phyloP scores from a whole-genome alignment of 2,797 vertebrate species.

The Cephalopachus bancanus region DNA sequence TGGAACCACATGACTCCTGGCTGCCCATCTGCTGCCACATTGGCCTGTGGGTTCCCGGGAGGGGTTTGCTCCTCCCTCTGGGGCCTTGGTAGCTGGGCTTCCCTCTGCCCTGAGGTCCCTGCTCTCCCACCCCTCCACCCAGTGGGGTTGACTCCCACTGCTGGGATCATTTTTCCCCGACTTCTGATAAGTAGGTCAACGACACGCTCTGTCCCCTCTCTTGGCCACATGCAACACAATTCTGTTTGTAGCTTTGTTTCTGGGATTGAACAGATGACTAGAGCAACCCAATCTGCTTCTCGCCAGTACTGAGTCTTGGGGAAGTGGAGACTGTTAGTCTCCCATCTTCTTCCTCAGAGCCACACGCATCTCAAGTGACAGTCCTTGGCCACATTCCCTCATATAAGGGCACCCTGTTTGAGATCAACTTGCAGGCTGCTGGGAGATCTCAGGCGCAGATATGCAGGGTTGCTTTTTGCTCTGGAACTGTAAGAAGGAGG shows the following conservation, averaged over 20 bases:
- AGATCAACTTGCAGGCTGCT: rapidly evolving
- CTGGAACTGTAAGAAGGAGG: rapidly evolving
- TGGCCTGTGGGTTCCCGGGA: neutral
- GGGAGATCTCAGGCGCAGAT: rapidly evolving
- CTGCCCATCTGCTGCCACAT: neutral
- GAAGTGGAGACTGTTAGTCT: too few relatives aligned
- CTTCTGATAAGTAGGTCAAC: too few relatives aligned
- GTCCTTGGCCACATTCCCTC: neutral
- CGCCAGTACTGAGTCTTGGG: neutral
- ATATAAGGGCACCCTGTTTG: neutral
- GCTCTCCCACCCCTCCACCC: rapidly evolving
- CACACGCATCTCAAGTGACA: neutral
- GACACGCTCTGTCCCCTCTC: neutral
- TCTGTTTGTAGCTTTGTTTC: neutral
- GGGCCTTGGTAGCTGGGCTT: neutral
- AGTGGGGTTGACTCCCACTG: neutral
- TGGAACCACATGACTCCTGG: neutral
- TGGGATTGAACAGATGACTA: neutral
- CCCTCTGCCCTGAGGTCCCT: too few relatives aligned
- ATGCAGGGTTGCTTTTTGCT: neutral
- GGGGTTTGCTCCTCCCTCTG: too few relatives aligned
- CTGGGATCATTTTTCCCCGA: neutral
- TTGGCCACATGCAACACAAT: too few relatives aligned
- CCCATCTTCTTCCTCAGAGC: neutral
- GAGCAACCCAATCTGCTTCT: neutral